These are phyloP conservation scores for Lanius collurio DNA, from an alignment of 2,113 vertebrate species.

Conservation along the genomic window DNA sequence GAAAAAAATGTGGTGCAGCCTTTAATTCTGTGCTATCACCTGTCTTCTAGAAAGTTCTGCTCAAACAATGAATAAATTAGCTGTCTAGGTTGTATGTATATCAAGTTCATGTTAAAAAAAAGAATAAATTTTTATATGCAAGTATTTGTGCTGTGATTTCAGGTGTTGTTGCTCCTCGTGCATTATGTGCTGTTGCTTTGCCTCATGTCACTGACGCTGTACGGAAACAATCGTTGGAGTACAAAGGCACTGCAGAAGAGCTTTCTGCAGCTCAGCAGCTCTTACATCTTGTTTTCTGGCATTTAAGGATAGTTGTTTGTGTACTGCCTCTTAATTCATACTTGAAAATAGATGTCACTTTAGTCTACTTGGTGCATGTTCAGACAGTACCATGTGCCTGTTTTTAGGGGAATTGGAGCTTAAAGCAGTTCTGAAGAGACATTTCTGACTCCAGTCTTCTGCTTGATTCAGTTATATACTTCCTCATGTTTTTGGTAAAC, in stretches of 20 bases:
- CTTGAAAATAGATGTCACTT: not conserved
- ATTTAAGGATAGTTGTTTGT: not conserved
- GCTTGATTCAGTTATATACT: not conserved
- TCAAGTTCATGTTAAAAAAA: not conserved
- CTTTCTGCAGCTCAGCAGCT: not conserved
- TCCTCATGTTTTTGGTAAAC: not conserved
- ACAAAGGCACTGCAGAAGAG: fast-evolving
- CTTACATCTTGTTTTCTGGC: not conserved
- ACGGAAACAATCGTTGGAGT: not conserved
- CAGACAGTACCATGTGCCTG: not conserved
- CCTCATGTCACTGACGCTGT: not conserved
- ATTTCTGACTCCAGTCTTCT: not conserved
- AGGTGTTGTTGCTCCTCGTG: not conserved
- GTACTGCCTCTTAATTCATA: not conserved
- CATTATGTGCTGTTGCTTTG: not conserved
- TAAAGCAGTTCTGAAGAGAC: not conserved
- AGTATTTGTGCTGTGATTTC: not conserved
- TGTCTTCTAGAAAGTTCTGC: not conserved
- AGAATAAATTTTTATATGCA: constrained; percentile 61
- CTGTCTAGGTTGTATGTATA: not conserved
- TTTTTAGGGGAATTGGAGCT: not conserved
- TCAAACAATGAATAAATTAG: not conserved
- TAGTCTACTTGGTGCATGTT: not conserved
- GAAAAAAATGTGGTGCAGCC: not conserved
- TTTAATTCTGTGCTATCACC: not conserved